Conservation (phyloP, 1,140 invertebrate genomes). For the Gerris buenoi region DNA sequence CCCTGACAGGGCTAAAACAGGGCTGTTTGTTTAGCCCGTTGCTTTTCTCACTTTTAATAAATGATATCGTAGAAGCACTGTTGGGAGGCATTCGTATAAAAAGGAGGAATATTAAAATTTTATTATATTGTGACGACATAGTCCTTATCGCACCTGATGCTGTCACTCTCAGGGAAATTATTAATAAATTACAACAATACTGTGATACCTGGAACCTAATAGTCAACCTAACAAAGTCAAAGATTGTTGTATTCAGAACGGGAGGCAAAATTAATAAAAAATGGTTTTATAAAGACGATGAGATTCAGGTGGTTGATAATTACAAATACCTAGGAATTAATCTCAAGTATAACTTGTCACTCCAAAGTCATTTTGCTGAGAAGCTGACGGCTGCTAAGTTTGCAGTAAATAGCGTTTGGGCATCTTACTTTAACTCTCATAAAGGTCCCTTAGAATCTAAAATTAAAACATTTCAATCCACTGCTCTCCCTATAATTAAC, state of each 20-base stretch:
- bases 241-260: neutral
- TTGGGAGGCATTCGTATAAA: neutral
- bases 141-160: conserved; percentile 1
- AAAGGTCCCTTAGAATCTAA: neutral
- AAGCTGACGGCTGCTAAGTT: neutral
- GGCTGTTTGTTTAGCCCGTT: conserved; percentile 2
- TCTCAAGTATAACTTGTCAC: neutral
- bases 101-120: neutral
- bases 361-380: neutral
- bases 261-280: neutral
- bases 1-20: neutral
- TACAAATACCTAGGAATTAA: neutral
- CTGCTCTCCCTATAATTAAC: neutral
- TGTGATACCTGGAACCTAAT: conserved; percentile 9
- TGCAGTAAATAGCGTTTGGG: neutral
- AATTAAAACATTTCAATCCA: neutral
- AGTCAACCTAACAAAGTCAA: neutral
- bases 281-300: neutral
- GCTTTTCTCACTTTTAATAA: conserved; percentile 6
- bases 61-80: conserved; percentile 7
- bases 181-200: conserved; percentile 8
- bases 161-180: neutral
- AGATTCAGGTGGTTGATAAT: neutral
- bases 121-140: conserved; percentile 11
- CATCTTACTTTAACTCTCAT: neutral